Conservation (phyloP, 2,113 vertebrate genomes). For the Cettia cetti region DNA sequence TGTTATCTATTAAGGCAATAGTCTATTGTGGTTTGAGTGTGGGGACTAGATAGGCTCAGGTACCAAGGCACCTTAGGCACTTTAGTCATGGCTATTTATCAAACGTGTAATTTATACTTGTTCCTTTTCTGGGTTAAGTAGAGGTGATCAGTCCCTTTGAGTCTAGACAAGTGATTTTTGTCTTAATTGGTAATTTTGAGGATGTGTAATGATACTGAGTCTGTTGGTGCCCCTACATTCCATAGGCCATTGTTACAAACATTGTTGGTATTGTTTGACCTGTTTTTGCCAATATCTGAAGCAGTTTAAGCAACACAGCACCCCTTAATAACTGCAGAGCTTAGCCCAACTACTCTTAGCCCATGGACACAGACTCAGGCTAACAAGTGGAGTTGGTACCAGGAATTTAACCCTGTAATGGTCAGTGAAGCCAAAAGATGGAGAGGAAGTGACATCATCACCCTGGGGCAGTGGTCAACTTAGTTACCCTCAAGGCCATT, state of each 20-base stretch:
- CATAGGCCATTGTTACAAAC: rapidly evolving
- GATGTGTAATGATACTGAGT: background rate
- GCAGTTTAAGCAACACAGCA: background rate
- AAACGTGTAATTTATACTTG: background rate
- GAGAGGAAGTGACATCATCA: background rate
- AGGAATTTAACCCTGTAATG: background rate
- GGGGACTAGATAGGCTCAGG: background rate
- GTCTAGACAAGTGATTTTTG: background rate
- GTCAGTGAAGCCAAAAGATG: background rate
- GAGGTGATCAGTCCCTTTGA: background rate
- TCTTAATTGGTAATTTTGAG: background rate
- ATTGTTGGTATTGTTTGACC: rapidly evolving
- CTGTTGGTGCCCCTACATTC: background rate
- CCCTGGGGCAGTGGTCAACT: background rate
- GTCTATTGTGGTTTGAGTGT: background rate
- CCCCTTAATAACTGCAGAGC: background rate
- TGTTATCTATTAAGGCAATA: background rate
- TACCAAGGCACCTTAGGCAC: background rate
- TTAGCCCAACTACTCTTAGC: background rate
- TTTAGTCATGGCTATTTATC: background rate
- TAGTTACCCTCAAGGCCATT: background rate
- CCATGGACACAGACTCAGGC: background rate
- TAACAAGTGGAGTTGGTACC: background rate
- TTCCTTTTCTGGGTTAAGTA: background rate
- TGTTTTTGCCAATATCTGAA: background rate